Evolutionary conservation across 2,888 invertebrate genomes (phyloP).

Genomic region (Hoplodrina blanda): DNA sequence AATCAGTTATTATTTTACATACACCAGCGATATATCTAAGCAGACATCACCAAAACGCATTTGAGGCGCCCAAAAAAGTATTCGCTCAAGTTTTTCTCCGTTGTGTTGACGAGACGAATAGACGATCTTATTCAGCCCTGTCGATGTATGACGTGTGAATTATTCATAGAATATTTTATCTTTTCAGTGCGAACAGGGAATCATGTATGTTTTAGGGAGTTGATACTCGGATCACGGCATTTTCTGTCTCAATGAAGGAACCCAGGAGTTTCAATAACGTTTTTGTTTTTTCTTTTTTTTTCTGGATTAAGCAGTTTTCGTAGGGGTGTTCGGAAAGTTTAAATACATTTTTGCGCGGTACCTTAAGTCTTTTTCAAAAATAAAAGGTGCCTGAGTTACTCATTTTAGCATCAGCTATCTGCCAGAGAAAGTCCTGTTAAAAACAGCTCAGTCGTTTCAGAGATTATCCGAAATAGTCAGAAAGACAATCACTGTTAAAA

Average conservation of each 20-base stretch:
- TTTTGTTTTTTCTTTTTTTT: constrained; percentile 30
- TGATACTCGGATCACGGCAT: constrained; percentile 71
- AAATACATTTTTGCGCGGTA: no score
- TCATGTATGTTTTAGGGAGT: constrained; percentile 78
- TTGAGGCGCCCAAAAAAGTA: constrained; percentile 52
- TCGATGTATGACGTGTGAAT: constrained; percentile 83
- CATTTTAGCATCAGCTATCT: no score
- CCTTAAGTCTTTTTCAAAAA: no score
- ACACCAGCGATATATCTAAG: constrained; percentile 33
- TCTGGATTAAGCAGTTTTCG: background rate
- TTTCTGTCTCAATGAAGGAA: constrained; percentile 58
- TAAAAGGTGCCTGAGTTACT: no score
- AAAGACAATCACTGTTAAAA: no score
- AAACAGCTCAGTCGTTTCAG: no score
- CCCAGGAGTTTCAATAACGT: constrained; percentile 56
- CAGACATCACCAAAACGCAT: constrained; percentile 54
- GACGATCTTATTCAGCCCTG: constrained; percentile 78
- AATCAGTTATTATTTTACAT: constrained; percentile 52
- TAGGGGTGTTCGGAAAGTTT: background rate
- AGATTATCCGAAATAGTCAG: no score
- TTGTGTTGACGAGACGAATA: constrained; percentile 66
- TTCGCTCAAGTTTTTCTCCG: constrained; percentile 52
- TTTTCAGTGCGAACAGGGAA: constrained; percentile 75
- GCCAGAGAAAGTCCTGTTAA: no score
- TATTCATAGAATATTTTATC: constrained; percentile 88